Evolutionary conservation across 2,888 invertebrate species (phyloP).

Genomic region (Tricholauxania praeusta): DNA sequence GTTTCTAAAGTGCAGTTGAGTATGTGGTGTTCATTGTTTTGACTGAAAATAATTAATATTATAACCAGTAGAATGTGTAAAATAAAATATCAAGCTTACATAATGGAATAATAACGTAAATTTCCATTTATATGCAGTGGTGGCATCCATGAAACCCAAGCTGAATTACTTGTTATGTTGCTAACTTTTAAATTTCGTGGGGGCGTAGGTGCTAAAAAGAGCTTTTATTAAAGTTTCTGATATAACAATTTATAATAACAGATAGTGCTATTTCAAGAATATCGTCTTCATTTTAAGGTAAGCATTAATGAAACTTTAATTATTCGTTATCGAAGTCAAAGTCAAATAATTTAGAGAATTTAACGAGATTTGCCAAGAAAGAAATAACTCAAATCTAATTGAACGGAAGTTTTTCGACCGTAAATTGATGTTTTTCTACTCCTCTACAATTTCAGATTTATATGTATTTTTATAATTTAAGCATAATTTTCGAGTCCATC

Average conservation of each 20-base stretch:
- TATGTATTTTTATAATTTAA: no score
- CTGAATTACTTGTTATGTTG: constrained; percentile 73
- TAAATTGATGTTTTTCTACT: no score
- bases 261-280: no score
- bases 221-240: constrained; percentile 11
- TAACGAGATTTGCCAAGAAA: no score
- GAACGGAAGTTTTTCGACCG: no score
- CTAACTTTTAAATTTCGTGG: constrained; percentile 70
- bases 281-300: no score
- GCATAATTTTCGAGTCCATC: no score
- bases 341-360: no score
- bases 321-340: no score
- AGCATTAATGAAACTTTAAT: no score
- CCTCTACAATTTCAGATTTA: no score
- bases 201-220: constrained; percentile 68
- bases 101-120: constrained; percentile 76
- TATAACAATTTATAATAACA: background rate
- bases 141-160: constrained; percentile 73
- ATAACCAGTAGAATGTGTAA: background rate
- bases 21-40: constrained; percentile 45
- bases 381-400: no score
- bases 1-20: constrained; percentile 41
- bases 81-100: constrained; percentile 62
- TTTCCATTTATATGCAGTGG: constrained; percentile 79
- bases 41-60: constrained; percentile 35